phyloP scores from a whole-genome alignment of 2,113 vertebrate species.

The Nematolebias whitei region DNA sequence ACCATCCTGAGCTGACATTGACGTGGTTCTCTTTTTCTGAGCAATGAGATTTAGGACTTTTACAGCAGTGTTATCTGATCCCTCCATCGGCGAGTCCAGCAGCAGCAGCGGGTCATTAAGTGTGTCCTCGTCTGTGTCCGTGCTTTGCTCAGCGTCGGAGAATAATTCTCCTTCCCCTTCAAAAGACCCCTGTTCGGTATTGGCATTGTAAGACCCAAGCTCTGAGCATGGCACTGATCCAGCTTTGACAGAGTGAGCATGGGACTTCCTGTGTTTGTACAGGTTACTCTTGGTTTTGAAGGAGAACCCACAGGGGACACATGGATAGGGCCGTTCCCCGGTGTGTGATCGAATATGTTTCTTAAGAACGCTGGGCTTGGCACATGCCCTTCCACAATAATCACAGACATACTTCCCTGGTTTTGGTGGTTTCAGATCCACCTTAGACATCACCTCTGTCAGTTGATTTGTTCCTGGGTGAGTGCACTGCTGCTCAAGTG shows the following conservation, averaged over 20 bases:
- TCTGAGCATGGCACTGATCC: slow-evolving; percentile 92
- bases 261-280: slow-evolving; percentile 99
- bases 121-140: slow-evolving; percentile 95
- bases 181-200: slow-evolving; percentile 86
- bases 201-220: slow-evolving; percentile 85
- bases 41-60: slow-evolving; percentile 92
- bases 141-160: slow-evolving; percentile 96
- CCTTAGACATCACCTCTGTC: slow-evolving; percentile 85
- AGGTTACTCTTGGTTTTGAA: slow-evolving; percentile 99
- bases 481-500: slow-evolving; percentile 86
- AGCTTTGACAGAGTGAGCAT: slow-evolving; percentile 96
- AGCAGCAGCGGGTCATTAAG: slow-evolving; percentile 79
- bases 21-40: slow-evolving; percentile 86
- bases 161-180: slow-evolving; percentile 93
- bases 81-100: slow-evolving; percentile 81
- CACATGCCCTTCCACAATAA: slow-evolving; percentile 97
- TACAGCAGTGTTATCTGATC: slow-evolving; percentile 85
- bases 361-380: slow-evolving; percentile 98
- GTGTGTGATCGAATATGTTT: slow-evolving; percentile 99
- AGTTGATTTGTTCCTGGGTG: slow-evolving; percentile 87
- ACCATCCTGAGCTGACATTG: slow-evolving; percentile 81
- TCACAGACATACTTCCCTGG: slow-evolving; percentile 97
- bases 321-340: slow-evolving; percentile 95
- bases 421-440: slow-evolving; percentile 94
- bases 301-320: slow-evolving; percentile 96